Percentiles rank a stretch among this genome's conserved stretches.
These are phyloP conservation scores for Anthrax anthrax DNA, from an alignment of 2,888 invertebrate genomes.

Conservation along the genomic window DNA sequence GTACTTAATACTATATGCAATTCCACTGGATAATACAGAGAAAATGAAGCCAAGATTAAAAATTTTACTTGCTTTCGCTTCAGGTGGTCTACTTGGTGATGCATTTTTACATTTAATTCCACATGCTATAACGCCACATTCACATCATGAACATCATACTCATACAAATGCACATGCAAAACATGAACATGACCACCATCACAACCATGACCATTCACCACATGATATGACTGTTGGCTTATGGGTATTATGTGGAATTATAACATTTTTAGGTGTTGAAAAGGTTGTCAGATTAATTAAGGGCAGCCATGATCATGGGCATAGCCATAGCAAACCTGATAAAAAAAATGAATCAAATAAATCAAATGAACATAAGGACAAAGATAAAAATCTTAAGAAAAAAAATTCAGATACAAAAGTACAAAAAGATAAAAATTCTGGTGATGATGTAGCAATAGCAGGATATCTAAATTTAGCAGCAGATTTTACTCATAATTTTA, in stretches of 20 bases:
- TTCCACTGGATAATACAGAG: constrained; percentile 77
- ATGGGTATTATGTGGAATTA: constrained; percentile 87
- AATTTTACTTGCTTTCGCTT: constrained; percentile 82
- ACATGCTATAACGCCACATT: constrained; percentile 63
- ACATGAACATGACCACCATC: constrained; percentile 27
- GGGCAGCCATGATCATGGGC: constrained; percentile 66
- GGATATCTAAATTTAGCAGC: constrained; percentile 93
- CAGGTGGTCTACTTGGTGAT: constrained; percentile 92
- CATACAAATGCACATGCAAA: constrained; percentile 7
- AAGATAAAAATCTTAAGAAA: constrained; percentile 16
- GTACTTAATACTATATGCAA: constrained; percentile 80
- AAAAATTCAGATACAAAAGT: constrained; percentile 33
- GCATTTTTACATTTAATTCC: constrained; percentile 98
- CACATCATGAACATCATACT: constrained; percentile 22
- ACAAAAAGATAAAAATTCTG: constrained; percentile 31
- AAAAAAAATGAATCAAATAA: constrained; percentile 5
- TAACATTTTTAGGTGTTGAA: constrained; percentile 84
- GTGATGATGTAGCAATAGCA: constrained; percentile 56
- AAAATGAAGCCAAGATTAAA: constrained; percentile 79
- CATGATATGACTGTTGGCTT: constrained; percentile 86
- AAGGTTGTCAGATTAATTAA: constrained; percentile 81
- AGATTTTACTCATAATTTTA: constrained; percentile 98
- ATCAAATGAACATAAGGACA: constrained; percentile 20
- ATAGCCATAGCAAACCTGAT: constrained; percentile 29
- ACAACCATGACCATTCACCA: constrained; percentile 34